These are phyloP conservation scores for Rhagologus leucostigma DNA, from an alignment of 2,113 vertebrate genomes.

Conservation along the genomic window DNA sequence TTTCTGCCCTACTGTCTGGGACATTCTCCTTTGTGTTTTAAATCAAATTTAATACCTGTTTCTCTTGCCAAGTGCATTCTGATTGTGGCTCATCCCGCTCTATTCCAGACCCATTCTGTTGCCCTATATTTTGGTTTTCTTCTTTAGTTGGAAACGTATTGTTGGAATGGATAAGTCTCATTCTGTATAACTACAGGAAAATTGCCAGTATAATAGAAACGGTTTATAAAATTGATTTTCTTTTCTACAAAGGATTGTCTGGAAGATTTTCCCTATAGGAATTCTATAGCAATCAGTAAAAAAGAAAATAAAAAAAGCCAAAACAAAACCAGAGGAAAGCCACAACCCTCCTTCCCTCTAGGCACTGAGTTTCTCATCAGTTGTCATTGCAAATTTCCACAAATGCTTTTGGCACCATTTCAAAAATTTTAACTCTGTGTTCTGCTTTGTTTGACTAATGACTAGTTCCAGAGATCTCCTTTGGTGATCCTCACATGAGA, in stretches of 20 bases:
- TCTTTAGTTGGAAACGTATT: neutral
- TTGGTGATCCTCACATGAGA: slow-evolving; percentile 18
- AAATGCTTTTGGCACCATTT: slow-evolving; percentile 20
- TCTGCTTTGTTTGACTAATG: slow-evolving; percentile 39
- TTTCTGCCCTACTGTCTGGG: neutral
- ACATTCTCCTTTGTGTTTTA: neutral
- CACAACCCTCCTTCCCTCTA: neutral
- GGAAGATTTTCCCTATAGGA: neutral
- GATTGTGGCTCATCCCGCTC: neutral
- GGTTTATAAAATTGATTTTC: neutral
- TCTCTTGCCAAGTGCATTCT: neutral
- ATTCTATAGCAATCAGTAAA: neutral
- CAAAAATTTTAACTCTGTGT: neutral
- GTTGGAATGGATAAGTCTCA: neutral
- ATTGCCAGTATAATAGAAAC: neutral
- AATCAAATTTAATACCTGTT: neutral
- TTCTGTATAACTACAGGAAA: neutral
- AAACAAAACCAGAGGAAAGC: neutral
- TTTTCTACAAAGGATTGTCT: neutral
- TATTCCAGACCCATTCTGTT: neutral
- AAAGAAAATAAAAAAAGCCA: neutral
- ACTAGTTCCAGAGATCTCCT: slow-evolving; percentile 26
- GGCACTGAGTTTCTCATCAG: neutral
- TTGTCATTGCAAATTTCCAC: neutral
- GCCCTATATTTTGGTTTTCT: neutral